These are phyloP conservation scores for Oryctes rhinoceros DNA, from an alignment of 1,140 invertebrate genomes.

Conservation along the genomic window DNA sequence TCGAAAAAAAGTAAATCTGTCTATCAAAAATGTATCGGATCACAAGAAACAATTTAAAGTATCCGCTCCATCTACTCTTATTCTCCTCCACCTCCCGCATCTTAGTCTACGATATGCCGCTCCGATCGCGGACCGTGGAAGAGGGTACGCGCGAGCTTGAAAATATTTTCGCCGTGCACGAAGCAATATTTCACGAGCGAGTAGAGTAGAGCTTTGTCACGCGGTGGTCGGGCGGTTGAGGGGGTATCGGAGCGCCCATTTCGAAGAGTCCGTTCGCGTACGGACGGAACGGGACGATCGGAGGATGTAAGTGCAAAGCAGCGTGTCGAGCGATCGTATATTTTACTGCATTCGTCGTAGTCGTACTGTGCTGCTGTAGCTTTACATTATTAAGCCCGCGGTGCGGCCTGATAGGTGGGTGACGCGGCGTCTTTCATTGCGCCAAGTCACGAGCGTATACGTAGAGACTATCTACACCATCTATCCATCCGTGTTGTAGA, in stretches of 20 bases:
- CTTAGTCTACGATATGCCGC: too few species aligned
- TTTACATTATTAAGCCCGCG: constrained; percentile 8
- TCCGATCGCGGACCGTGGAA: not conserved
- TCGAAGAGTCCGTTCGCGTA: not conserved
- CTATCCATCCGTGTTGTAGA: too few species aligned
- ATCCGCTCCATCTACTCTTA: too few species aligned
- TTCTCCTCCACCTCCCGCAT: too few species aligned
- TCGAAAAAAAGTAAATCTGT: too few species aligned
- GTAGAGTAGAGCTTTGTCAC: not conserved
- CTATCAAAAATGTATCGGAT: too few species aligned
- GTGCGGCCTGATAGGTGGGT: not conserved
- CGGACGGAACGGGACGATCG: not conserved
- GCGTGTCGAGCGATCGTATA: constrained; percentile 27
- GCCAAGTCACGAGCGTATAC: not conserved
- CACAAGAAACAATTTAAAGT: too few species aligned
- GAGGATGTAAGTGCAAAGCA: constrained; percentile 33
- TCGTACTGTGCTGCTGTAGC: constrained; percentile 8
- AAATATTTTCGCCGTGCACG: constrained; percentile 28
- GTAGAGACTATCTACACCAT: too few species aligned
- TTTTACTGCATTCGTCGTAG: constrained; percentile 20
- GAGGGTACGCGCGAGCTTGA: not conserved
- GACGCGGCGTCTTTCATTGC: constrained; percentile 31
- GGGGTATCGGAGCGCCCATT: not conserved
- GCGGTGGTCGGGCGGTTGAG: not conserved
- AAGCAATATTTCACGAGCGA: constrained; percentile 18